phyloP scores from a whole-genome alignment of 2,113 vertebrate species.

The Holacanthus passer region DNA sequence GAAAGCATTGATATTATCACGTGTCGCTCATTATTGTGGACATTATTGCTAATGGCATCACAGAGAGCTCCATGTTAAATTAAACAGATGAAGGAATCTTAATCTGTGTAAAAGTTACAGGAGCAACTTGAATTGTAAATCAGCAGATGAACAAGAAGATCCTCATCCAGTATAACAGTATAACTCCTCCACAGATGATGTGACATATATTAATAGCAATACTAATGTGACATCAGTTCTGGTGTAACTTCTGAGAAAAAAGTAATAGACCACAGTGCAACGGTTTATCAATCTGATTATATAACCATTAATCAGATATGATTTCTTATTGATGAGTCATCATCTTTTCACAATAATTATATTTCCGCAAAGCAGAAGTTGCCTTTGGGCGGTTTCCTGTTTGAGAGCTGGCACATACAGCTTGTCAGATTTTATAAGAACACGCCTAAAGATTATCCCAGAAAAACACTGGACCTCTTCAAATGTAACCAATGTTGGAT shows the following conservation, averaged over 20 bases:
- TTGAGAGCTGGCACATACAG: slow-evolving; percentile 12
- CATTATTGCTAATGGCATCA: background rate
- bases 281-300: background rate
- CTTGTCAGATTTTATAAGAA: background rate
- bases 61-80: background rate
- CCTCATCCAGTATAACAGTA: too few species aligned
- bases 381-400: slow-evolving; percentile 18
- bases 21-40: too few species aligned
- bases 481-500: background rate
- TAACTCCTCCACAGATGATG: too few species aligned
- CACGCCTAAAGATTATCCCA: background rate
- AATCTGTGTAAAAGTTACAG: background rate
- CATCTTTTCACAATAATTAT: background rate
- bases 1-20: too few species aligned
- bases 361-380: background rate
- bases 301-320: background rate
- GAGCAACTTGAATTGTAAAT: background rate
- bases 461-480: background rate
- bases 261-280: background rate
- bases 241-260: background rate
- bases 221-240: background rate
- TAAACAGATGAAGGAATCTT: background rate
- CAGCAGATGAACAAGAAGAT: background rate
- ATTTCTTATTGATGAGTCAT: slow-evolving; percentile 37
- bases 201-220: background rate